Conservation (phyloP, 2,113 vertebrate genomes). For the Vimba vimba region DNA sequence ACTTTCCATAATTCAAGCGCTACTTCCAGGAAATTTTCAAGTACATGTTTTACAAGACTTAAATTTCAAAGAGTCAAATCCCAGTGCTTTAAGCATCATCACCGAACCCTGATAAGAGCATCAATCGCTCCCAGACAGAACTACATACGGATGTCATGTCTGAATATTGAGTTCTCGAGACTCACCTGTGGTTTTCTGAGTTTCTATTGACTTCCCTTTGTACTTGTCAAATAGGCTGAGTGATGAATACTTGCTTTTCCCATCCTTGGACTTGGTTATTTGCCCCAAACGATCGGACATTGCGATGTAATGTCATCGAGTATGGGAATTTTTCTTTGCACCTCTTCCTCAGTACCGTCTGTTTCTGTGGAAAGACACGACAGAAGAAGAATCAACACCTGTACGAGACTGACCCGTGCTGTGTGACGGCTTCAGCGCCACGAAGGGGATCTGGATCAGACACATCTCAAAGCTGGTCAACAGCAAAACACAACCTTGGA, state of each 20-base stretch:
- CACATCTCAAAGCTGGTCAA: not conserved
- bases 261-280: constrained; percentile 99
- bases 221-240: constrained; percentile 99
- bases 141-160: not conserved
- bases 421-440: too few species aligned
- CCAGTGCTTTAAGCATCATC: too few species aligned
- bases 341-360: constrained; percentile 90
- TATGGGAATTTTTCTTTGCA: constrained; percentile 97
- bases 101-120: too few species aligned
- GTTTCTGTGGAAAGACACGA: constrained; percentile 63
- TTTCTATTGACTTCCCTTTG: constrained; percentile 99
- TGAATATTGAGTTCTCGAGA: not conserved
- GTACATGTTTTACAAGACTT: too few species aligned
- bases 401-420: too few species aligned
- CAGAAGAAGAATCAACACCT: too few species aligned
- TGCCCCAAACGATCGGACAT: constrained; percentile 99
- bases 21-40: too few species aligned
- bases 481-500: not conserved
- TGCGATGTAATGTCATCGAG: constrained; percentile 99
- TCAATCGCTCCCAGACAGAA: not conserved
- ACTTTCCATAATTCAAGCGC: too few species aligned
- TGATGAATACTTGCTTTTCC: constrained; percentile 99
- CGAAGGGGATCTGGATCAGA: not conserved
- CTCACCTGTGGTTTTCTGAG: constrained; percentile 95
- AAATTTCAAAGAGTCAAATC: too few species aligned